Base-by-base conservation (phyloP, 2,113 vertebrate species). In the Seriola rivoliana region DNA sequence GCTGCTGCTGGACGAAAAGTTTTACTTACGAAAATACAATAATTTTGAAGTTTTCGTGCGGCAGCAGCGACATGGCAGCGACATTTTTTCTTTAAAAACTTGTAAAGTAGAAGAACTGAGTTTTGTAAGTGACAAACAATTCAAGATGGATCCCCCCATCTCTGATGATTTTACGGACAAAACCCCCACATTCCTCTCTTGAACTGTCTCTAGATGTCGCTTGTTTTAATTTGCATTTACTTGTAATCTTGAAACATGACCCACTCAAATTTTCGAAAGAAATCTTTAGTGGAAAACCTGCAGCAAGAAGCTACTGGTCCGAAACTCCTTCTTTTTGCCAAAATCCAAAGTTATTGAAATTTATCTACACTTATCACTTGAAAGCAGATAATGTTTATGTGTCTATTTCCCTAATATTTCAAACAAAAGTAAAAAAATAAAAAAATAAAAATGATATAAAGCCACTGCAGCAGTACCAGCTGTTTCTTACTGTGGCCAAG, bases 81-180 rank as follows among this genome's bases (percentile, higher is more conserved):
- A 86, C 23, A 85, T 59, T 36, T 57, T 74, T 64, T 42, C 21
- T 5, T 23, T 29, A 54, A 69, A 40, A 86, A 83, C 92, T 90
- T 90, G 86, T 88, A 92, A 95, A 95, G 94, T 90, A 94, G 93
- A 95, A 94, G 92, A 94, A 95, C 92, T 92, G 93, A 95, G 94
- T 94, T 92, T 92, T 88, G 78, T 89, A 42, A 74, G 69, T 81
- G 81, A 93, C 59, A 64, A 90, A 80, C 71, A 70, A 65, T 66
- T 60, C 40, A 59, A 8, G 75, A 57, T 25, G 1, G 21, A 59
- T 29, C 12, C 4, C 4, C 62, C 34, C 65, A 5, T 62, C 8
- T 55, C 38, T 34, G 8, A 62, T 8, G 4, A 8, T 70, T 68
- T 54, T 62, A 55, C 16, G n/a, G 34, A 74, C 14, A 74, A 60